Evolutionary conservation across 1,140 invertebrate species (phyloP).

Genomic region (Spodoptera frugiperda): DNA sequence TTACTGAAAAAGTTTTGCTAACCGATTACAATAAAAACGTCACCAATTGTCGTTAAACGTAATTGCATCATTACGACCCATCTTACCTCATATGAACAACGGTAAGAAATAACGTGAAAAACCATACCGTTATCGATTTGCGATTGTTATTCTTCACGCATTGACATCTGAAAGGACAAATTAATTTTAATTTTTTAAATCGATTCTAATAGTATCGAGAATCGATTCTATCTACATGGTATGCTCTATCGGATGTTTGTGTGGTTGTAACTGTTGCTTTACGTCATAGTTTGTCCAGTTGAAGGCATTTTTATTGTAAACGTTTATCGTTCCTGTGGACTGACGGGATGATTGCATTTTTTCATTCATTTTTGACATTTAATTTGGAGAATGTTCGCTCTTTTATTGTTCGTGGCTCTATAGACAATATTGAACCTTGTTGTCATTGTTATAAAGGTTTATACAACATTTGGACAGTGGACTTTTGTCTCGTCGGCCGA

Average conservation of each 20-base stretch:
- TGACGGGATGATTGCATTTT: slow-evolving; percentile 37
- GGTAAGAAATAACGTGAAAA: slow-evolving; percentile 23
- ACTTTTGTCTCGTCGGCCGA: not conserved
- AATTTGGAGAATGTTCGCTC: slow-evolving; percentile 30
- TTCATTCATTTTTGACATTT: slow-evolving; percentile 41
- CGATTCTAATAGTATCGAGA: slow-evolving; percentile 36
- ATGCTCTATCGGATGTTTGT: not conserved
- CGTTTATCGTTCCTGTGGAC: slow-evolving; percentile 35
- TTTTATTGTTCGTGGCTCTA: slow-evolving; percentile 7
- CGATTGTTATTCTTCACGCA: slow-evolving; percentile 15
- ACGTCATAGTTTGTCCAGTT: not conserved
- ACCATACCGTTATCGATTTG: slow-evolving; percentile 8
- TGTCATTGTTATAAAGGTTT: not conserved
- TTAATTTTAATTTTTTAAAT: slow-evolving; percentile 8
- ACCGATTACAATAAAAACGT: slow-evolving; percentile 8
- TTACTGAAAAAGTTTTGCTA: not conserved
- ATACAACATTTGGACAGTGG: not conserved
- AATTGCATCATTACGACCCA: slow-evolving; percentile 28
- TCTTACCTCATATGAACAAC: slow-evolving; percentile 21
- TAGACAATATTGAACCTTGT: not conserved
- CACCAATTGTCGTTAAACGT: slow-evolving; percentile 15
- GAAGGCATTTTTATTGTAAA: slow-evolving; percentile 43
- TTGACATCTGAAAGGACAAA: slow-evolving; percentile 10
- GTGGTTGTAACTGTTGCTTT: slow-evolving; percentile 12
- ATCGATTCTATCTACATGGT: slow-evolving; percentile 38